A percentile compares a stretch with the other conserved stretches of the same genome.
These are phyloP conservation scores for Augochlorella aurata DNA, from an alignment of 2,888 invertebrate species.

Conservation along the genomic window DNA sequence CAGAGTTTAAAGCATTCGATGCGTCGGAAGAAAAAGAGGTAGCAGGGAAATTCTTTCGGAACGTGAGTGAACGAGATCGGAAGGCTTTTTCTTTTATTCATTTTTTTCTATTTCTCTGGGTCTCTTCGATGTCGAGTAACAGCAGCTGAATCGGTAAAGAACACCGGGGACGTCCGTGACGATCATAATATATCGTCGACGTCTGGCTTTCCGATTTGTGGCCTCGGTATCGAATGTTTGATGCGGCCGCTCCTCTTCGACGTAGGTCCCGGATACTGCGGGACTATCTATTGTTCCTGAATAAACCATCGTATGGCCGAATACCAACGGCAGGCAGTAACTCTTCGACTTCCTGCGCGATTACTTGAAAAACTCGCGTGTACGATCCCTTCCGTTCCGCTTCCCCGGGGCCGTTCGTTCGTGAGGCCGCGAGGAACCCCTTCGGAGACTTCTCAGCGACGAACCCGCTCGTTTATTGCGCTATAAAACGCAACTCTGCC, in stretches of 20 bases:
- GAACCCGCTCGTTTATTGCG: neutral
- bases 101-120: neutral
- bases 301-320: conserved; percentile 76
- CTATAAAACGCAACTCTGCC: neutral
- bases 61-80: conserved; percentile 17
- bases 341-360: conserved; percentile 65
- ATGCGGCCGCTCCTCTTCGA: conserved; percentile 73
- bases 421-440: neutral
- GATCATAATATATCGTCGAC: conserved; percentile 66
- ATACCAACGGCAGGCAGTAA: conserved; percentile 69
- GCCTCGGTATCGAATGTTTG: conserved; percentile 69
- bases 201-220: conserved; percentile 67
- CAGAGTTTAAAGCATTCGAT: neutral
- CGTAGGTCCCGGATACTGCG: conserved; percentile 69
- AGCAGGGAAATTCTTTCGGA: conserved; percentile 19
- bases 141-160: conserved; percentile 64
- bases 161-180: conserved; percentile 54
- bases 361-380: conserved; percentile 67
- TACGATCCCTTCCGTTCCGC: conserved; percentile 37
- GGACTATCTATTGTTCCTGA: conserved; percentile 77
- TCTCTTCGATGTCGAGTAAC: conserved; percentile 32
- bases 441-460: conserved; percentile 1
- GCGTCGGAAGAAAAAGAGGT: neutral
- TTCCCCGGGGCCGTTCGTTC: conserved; percentile 2
- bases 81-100: neutral